phyloP scores from a whole-genome alignment of 1,140 invertebrate species.

The Latrodectus geometricus region DNA sequence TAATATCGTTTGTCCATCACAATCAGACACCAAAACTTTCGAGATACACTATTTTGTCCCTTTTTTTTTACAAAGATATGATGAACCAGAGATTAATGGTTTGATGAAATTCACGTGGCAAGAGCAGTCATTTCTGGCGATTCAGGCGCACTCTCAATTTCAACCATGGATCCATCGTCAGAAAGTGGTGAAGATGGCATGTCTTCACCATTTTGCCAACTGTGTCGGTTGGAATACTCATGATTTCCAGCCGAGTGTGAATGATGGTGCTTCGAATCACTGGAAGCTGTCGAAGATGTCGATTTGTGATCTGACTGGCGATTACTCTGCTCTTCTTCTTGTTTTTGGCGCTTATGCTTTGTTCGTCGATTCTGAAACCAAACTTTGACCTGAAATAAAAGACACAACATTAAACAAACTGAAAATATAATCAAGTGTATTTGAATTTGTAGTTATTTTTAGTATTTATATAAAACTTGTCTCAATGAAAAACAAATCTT shows the following conservation, averaged over 20 bases:
- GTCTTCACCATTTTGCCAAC: constrained; percentile 48
- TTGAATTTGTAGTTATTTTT: too few species aligned
- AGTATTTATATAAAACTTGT: not conserved
- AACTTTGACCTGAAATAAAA: constrained; percentile 75
- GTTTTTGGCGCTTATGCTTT: constrained; percentile 97
- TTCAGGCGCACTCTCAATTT: constrained; percentile 53
- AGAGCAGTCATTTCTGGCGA: constrained; percentile 52
- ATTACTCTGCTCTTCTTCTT: constrained; percentile 85
- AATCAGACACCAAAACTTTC: not conserved
- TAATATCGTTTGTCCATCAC: too few species aligned
- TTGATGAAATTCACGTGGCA: constrained; percentile 20
- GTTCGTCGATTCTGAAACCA: constrained; percentile 99
- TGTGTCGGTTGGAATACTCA: constrained; percentile 3
- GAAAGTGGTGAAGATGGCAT: constrained; percentile 49
- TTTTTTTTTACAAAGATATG: not conserved
- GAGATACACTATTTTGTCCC: not conserved
- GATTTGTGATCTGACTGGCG: constrained; percentile 27
- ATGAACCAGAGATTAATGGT: too few species aligned
- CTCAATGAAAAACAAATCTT: too few species aligned
- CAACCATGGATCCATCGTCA: constrained; percentile 57
- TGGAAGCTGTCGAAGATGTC: not conserved
- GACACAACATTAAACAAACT: not conserved
- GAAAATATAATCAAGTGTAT: not conserved
- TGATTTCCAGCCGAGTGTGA: constrained; percentile 19
- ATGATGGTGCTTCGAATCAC: constrained; percentile 17